Base-by-base conservation (phyloP, 2,888 invertebrate genomes). In the Habroteleia sp. region DNA sequence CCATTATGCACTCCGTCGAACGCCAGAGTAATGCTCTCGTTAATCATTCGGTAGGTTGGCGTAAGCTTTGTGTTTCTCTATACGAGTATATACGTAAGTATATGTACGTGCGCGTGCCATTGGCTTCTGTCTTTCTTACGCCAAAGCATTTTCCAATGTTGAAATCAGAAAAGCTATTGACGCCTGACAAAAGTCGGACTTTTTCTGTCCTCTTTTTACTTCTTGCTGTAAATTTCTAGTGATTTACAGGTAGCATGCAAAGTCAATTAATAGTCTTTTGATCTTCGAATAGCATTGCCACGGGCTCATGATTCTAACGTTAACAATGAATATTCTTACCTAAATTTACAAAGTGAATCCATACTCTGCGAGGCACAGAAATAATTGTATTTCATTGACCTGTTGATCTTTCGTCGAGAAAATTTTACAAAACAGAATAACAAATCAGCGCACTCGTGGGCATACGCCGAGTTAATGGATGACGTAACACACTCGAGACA, bases 1-100 rank as follows among this genome's bases (percentile, higher is more conserved):
- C 75, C 62, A 77, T 77, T 77, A 77, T 77, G 77, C 76, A 74
- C 77, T 78, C 58, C 76, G 73, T 78, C 78, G 78, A 78, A 78
- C 78, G 77, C 66, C 69, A 62, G 76, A 74, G 69, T 78, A 74
- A 78, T 78, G 74, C 39, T 63, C 72, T 77, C 78, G 73, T 78
- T 78, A 78, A 78, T 78, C 78, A 78, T 78, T 74, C 54, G 56
- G 74, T 37, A 54, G 72, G 62, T 66, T 31, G 71, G 71, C 52
- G 54, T 62, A 29, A 54, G 68, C 74, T 74, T 69, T 69, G 69
- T 41, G 39, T 14, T 10, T 35, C 37, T 39, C 16, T 29, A 42
- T 50, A 54, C 33, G 41, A n/a, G n/a, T 60, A 52, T 29, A 33
- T 39, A 41, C 27, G 31, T 54, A 13, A 11, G 39, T 50, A 37